These are phyloP conservation scores for Bombycilla garrulus DNA, from an alignment of 2,113 vertebrate genomes.

Conservation along the genomic window DNA sequence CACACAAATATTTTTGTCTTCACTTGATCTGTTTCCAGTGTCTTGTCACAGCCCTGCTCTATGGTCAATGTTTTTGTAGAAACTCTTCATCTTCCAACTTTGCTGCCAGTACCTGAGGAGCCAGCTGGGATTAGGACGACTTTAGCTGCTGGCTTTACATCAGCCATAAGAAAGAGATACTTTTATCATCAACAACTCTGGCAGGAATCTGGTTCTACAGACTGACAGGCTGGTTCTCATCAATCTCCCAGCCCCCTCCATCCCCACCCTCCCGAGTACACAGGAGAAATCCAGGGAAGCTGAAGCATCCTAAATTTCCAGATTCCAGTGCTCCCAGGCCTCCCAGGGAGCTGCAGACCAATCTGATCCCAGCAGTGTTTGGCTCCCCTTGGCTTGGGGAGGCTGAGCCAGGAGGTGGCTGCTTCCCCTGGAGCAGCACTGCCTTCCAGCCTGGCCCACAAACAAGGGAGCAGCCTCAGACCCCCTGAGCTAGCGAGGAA, in stretches of 20 bases:
- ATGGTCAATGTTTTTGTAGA: fast-evolving
- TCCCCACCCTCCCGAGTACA: not conserved
- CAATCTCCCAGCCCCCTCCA: not conserved
- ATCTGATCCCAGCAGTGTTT: not conserved
- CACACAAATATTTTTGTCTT: not conserved
- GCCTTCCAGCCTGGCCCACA: not conserved
- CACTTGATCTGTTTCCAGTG: not conserved
- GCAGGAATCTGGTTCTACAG: not conserved
- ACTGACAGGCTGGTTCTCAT: not conserved
- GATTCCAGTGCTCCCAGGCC: not conserved
- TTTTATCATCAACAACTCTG: not conserved
- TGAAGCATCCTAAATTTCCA: not conserved
- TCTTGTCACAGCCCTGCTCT: not conserved
- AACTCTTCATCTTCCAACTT: not conserved
- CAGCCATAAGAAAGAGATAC: not conserved
- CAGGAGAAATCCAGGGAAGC: not conserved
- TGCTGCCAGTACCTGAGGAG: not conserved
- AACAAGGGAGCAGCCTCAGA: not conserved
- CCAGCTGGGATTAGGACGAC: not conserved
- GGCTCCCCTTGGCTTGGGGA: not conserved
- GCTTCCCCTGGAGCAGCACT: not conserved
- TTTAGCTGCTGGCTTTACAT: not conserved
- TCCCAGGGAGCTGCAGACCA: not conserved
- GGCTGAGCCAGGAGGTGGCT: not conserved
- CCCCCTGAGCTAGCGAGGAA: not conserved